These are phyloP conservation scores for Ylistrum balloti DNA, from an alignment of 1,140 invertebrate species.

Conservation along the genomic window DNA sequence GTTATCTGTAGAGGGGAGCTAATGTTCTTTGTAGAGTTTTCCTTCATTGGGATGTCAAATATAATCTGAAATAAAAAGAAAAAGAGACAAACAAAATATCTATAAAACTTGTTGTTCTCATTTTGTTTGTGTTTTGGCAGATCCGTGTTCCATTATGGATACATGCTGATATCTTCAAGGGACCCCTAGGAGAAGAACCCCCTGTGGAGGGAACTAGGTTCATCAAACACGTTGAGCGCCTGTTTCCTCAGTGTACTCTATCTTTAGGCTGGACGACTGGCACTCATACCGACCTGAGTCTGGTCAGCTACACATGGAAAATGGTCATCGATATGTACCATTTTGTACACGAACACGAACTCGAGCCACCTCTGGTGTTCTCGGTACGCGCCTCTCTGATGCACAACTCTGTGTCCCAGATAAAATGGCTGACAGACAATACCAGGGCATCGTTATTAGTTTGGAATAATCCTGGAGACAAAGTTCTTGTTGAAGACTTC, in stretches of 20 bases:
- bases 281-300: slow-evolving; percentile 82
- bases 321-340: slow-evolving; percentile 90
- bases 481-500: slow-evolving; percentile 67
- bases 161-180: slow-evolving; percentile 93
- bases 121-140: slow-evolving; percentile 81
- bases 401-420: slow-evolving; percentile 85
- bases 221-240: slow-evolving; percentile 84
- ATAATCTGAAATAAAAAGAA: too few species aligned
- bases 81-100: too few species aligned
- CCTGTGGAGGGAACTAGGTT: slow-evolving; percentile 89
- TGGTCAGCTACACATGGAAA: slow-evolving; percentile 86
- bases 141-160: slow-evolving; percentile 92
- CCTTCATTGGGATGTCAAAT: too few species aligned
- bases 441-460: slow-evolving; percentile 69
- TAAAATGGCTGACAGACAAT: slow-evolving; percentile 81
- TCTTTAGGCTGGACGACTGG: slow-evolving; percentile 95
- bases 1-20: too few species aligned
- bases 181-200: slow-evolving; percentile 87
- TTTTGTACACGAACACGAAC: slow-evolving; percentile 84
- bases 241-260: slow-evolving; percentile 87
- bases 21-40: too few species aligned
- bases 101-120: too few species aligned
- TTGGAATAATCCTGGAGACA: slow-evolving; percentile 67
- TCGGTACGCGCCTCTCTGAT: slow-evolving; percentile 90
- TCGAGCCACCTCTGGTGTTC: slow-evolving; percentile 89